A percentile compares a stretch with the other conserved stretches of the same genome.
These are phyloP conservation scores for Machaerirhynchus nigripectus DNA, from an alignment of 2,113 vertebrate genomes.

Conservation along the genomic window DNA sequence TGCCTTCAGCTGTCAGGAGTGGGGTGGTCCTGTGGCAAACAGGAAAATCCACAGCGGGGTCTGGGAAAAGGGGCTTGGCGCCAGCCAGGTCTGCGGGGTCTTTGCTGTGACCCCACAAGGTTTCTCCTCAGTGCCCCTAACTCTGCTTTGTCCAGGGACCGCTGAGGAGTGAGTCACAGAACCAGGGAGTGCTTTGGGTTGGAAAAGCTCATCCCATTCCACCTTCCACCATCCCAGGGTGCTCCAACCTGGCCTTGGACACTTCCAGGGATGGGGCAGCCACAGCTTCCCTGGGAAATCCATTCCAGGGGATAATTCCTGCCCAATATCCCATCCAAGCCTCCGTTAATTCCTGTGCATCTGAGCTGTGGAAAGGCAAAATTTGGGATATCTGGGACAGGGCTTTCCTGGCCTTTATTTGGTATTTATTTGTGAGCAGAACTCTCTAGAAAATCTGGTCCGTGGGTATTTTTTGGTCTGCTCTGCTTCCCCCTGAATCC, in stretches of 20 bases:
- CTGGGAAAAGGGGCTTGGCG: rapidly evolving
- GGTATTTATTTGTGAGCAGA: not conserved
- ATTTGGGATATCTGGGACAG: not conserved
- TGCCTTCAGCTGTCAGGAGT: not conserved
- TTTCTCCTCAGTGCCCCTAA: not conserved
- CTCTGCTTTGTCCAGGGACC: not conserved
- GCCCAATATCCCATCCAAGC: not conserved
- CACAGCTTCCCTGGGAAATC: not conserved
- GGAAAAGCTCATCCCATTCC: not conserved
- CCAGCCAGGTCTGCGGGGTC: not conserved
- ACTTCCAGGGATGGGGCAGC: not conserved
- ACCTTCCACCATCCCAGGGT: not conserved
- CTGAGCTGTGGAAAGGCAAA: not conserved
- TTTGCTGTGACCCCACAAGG: not conserved
- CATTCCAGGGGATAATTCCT: not conserved
- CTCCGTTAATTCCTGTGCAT: not conserved
- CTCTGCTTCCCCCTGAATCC: not conserved
- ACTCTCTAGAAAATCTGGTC: not conserved
- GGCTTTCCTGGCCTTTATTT: not conserved
- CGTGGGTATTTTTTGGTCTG: rapidly evolving
- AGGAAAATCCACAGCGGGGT: not conserved
- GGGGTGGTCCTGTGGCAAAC: not conserved
- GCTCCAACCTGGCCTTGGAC: not conserved
- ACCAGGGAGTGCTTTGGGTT: too few species aligned
- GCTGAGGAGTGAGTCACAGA: not conserved